Conservation (phyloP, 2,797 vertebrate species). For the Acipenser ruthenus region DNA sequence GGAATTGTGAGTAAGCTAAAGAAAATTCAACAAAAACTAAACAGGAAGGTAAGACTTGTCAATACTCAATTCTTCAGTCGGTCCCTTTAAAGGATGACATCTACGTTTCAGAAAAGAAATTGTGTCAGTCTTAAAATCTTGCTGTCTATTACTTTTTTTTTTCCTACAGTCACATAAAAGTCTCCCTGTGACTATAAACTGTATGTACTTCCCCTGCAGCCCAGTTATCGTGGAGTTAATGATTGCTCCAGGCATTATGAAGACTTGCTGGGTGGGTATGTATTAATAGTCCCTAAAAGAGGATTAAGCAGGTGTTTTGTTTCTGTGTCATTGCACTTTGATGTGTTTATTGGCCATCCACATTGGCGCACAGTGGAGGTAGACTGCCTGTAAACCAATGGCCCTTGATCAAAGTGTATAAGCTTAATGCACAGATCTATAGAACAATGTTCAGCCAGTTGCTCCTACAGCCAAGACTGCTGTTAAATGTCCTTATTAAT, state of each 20-base stretch:
- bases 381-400: slow-evolving; percentile 56
- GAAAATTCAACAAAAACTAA: no score
- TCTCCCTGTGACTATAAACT: no score
- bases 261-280: slow-evolving; percentile 24
- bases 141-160: no score
- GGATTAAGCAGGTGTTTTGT: slow-evolving; percentile 54
- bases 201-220: no score
- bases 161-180: no score
- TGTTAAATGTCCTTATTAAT: slow-evolving; percentile 11
- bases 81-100: no score
- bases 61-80: no score
- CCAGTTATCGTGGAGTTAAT: slow-evolving; percentile 32
- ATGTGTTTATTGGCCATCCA: slow-evolving; percentile 35
- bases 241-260: slow-evolving; percentile 39
- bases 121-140: no score
- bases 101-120: no score
- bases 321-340: slow-evolving; percentile 44
- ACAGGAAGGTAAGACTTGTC: no score
- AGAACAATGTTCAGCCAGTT: slow-evolving; percentile 42
- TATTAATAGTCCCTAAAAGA: slow-evolving; percentile 48
- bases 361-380: slow-evolving; percentile 47
- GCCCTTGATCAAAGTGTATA: slow-evolving; percentile 58
- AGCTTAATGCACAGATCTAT: slow-evolving; percentile 57
- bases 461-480: slow-evolving; percentile 20
- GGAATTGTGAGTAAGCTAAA: no score